These are phyloP conservation scores for Henricia sp. DNA, from an alignment of 53 echinoderm and acorn worm species.

Conservation along the genomic window DNA sequence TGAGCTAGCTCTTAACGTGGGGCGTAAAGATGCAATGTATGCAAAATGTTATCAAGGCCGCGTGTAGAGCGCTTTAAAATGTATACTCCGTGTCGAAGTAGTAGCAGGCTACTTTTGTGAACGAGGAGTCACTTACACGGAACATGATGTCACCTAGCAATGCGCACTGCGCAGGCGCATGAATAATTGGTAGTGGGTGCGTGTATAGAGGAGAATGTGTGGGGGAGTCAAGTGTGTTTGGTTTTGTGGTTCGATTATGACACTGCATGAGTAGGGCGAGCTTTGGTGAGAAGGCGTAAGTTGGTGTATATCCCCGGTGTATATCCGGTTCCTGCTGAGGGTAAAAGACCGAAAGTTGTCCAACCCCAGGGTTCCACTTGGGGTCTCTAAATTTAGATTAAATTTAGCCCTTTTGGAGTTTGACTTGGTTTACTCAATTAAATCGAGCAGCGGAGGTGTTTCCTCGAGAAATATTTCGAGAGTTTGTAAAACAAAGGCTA, in stretches of 20 bases:
- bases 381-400: no score
- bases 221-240: neutral
- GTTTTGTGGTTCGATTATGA: conserved; percentile 2
- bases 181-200: neutral
- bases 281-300: neutral
- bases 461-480: no score
- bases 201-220: neutral
- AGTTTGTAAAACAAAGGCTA: no score
- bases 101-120: neutral
- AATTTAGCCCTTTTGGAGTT: no score
- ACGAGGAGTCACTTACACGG: conserved; percentile 54
- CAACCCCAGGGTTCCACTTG: no score
- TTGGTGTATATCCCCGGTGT: no score
- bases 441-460: no score
- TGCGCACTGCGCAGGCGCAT: conserved; percentile 15
- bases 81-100: neutral
- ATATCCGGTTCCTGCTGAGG: conserved; percentile 1
- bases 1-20: neutral
- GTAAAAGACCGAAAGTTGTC: no score
- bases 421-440: no score
- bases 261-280: neutral
- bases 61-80: neutral
- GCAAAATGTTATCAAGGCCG: conserved; percentile 32
- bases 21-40: neutral
- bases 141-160: conserved; percentile 37